phyloP scores from a whole-genome alignment of 1,140 invertebrate genomes.

The Lepidurus apus region DNA sequence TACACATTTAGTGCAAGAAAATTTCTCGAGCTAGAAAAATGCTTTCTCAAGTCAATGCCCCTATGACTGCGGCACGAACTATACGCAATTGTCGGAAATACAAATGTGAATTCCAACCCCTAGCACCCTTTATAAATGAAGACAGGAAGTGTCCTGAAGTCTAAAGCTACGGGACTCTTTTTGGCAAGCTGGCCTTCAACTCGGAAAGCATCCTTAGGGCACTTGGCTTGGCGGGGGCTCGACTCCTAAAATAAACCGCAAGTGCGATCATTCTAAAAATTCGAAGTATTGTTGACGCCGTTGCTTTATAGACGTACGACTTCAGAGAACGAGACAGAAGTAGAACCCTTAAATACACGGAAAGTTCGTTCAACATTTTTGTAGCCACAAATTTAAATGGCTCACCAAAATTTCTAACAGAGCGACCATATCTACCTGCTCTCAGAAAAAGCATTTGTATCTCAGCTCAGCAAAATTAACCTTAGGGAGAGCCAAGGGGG shows the following conservation, averaged over 20 bases:
- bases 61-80: no score
- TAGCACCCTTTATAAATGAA: not conserved
- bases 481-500: not conserved
- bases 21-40: no score
- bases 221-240: constrained; percentile 20
- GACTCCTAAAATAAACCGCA: constrained; percentile 19
- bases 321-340: no score
- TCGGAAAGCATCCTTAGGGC: not conserved
- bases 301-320: not conserved
- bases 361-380: no score
- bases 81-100: not conserved
- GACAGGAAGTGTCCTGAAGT: not conserved
- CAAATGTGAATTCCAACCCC: not conserved
- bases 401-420: not conserved
- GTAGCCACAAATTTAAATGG: no score
- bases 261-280: not conserved
- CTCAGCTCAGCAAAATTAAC: constrained; percentile 19
- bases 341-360: no score
- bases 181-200: constrained; percentile 20
- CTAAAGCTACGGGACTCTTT: not conserved
- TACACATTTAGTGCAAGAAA: no score
- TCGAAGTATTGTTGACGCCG: not conserved
- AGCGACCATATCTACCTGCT: not conserved
- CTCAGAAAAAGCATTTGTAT: not conserved
- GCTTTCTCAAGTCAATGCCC: no score